These are phyloP conservation scores for Urocolius indicus DNA, from an alignment of 2,113 vertebrate species.

Conservation along the genomic window DNA sequence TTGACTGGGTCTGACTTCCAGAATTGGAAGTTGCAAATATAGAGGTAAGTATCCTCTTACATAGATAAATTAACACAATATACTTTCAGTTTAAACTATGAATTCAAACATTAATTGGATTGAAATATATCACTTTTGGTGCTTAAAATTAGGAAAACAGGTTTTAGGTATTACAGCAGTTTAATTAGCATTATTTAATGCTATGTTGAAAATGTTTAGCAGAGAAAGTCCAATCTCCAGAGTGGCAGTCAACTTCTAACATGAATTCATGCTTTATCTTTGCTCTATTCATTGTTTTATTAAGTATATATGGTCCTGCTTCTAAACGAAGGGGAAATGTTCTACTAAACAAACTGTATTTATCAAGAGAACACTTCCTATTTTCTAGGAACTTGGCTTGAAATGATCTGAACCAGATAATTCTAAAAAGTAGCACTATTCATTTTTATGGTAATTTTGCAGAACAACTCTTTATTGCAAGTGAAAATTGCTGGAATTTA, in stretches of 20 bases:
- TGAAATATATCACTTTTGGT: background rate
- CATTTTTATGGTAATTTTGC: background rate
- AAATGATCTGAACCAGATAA: background rate
- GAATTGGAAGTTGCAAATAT: background rate
- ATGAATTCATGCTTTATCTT: background rate
- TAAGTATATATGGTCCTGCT: background rate
- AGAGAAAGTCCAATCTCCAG: background rate
- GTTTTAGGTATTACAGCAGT: background rate
- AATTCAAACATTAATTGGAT: background rate
- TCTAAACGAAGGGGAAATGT: background rate
- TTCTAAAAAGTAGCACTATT: background rate
- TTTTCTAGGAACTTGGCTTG: background rate
- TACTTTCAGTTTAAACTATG: background rate
- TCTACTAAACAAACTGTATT: background rate
- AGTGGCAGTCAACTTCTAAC: background rate
- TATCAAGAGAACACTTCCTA: background rate
- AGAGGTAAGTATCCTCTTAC: background rate
- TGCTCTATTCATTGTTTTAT: background rate
- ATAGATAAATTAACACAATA: background rate
- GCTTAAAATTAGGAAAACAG: background rate
- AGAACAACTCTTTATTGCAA: background rate
- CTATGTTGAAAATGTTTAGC: background rate
- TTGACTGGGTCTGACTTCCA: background rate
- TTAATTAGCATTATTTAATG: background rate
- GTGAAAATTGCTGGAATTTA: background rate